Evolutionary conservation across 2,888 invertebrate species (phyloP).

Genomic region (Leucophenga montana): DNA sequence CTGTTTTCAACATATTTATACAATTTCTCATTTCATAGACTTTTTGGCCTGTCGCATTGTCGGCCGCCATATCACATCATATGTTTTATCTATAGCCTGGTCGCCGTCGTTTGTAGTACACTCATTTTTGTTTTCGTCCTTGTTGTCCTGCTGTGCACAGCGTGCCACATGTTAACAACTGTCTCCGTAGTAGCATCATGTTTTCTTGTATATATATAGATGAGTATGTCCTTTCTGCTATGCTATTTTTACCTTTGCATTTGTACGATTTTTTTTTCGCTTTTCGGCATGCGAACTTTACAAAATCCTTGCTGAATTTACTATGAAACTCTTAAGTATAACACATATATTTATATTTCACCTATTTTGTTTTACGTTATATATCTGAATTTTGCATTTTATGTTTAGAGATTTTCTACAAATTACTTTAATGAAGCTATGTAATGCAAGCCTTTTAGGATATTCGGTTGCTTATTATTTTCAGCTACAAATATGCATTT

Average conservation of each 20-base stretch:
- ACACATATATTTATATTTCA: background rate
- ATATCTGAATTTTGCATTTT: constrained; percentile 22
- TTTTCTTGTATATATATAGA: constrained; percentile 36
- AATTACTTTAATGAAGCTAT: background rate
- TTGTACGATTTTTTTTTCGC: too few species aligned
- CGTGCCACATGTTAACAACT: constrained; percentile 48
- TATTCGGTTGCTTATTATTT: constrained; percentile 44
- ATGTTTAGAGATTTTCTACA: background rate
- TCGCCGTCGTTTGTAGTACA: constrained; percentile 37
- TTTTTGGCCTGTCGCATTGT: constrained; percentile 29
- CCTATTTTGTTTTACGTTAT: constrained; percentile 12
- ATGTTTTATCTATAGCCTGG: constrained; percentile 21
- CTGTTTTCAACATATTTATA: constrained; percentile 57
- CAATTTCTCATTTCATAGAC: constrained; percentile 64
- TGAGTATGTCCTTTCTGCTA: background rate
- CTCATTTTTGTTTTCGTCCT: constrained; percentile 29
- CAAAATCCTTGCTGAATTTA: constrained; percentile 40
- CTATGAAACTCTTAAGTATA: background rate
- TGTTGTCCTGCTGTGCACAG: constrained; percentile 38
- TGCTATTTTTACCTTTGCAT: too few species aligned
- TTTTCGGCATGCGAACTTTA: background rate
- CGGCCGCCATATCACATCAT: constrained; percentile 33
- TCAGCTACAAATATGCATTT: constrained; percentile 28
- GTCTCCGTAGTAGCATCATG: constrained; percentile 51
- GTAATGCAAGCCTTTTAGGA: too few species aligned